phyloP scores from a whole-genome alignment of 2,888 invertebrate species.

The Volucella bombylans region DNA sequence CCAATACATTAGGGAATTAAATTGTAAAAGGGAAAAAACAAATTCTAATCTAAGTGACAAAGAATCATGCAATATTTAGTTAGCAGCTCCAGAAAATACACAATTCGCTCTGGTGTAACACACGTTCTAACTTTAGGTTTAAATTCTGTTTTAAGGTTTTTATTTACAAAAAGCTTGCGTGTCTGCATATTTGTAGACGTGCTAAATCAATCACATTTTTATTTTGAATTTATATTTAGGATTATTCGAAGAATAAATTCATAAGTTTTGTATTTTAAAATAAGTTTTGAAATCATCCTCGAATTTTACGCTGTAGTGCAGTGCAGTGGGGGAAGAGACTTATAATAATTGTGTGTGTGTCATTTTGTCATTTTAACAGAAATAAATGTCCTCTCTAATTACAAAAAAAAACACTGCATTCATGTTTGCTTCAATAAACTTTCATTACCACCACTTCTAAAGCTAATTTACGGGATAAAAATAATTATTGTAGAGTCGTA shows the following conservation, averaged over 20 bases:
- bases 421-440: neutral
- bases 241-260: conserved; percentile 58
- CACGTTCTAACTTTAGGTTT: conserved; percentile 52
- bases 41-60: conserved; percentile 61
- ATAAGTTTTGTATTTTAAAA: conserved; percentile 54
- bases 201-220: conserved; percentile 54
- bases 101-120: conserved; percentile 53
- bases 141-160: conserved; percentile 35
- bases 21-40: conserved; percentile 31
- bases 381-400: conserved; percentile 66
- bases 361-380: conserved; percentile 70
- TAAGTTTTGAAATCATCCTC: conserved; percentile 51
- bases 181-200: conserved; percentile 21
- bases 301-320: conserved; percentile 31
- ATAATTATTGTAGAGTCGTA: too few relatives aligned
- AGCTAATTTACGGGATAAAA: neutral
- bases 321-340: conserved; percentile 35
- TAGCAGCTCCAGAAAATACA: conserved; percentile 39
- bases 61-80: conserved; percentile 65
- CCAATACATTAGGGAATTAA: conserved; percentile 58
- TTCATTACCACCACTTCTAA: neutral
- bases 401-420: neutral
- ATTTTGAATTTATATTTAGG: conserved; percentile 49
- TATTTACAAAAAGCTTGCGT: conserved; percentile 30
- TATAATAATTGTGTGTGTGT: conserved; percentile 62